Percentiles rank a stretch among this genome's conserved stretches.
phyloP scores from a whole-genome alignment of 2,113 vertebrate genomes.

The Martes martes region DNA sequence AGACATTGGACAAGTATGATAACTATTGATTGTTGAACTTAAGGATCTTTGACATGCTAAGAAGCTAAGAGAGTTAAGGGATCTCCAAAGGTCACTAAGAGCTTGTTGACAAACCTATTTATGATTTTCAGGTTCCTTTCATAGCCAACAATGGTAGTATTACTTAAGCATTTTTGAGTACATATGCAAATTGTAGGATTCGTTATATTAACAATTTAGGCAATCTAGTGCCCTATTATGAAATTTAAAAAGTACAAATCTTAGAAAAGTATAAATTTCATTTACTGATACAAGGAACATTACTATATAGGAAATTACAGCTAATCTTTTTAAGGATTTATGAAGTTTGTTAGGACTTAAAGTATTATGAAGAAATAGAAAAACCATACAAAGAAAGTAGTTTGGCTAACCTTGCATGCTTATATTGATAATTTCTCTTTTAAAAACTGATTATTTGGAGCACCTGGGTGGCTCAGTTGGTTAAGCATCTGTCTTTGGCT shows the following conservation, averaged over 20 bases:
- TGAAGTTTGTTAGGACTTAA: not conserved
- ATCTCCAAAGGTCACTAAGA: not conserved
- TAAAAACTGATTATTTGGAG: not conserved
- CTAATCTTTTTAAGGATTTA: constrained; percentile 11
- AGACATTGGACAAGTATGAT: not conserved
- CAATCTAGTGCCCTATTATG: not conserved
- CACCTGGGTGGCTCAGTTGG: not conserved
- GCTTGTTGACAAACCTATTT: not conserved
- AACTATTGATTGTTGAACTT: not conserved
- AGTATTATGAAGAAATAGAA: constrained; percentile 4
- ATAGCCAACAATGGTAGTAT: not conserved
- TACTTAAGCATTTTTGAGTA: not conserved
- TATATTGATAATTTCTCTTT: not conserved
- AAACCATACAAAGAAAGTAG: not conserved
- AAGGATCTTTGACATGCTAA: not conserved
- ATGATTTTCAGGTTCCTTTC: not conserved
- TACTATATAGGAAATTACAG: not conserved
- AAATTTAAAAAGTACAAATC: not conserved
- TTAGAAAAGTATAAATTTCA: not conserved
- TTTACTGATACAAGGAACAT: not conserved
- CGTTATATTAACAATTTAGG: not conserved
- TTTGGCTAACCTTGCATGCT: not conserved
- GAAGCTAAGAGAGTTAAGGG: not conserved
- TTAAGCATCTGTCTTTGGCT: not conserved
- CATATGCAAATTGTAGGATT: not conserved